These are phyloP conservation scores for Spodoptera picta DNA, from an alignment of 2,888 invertebrate species.

Conservation along the genomic window DNA sequence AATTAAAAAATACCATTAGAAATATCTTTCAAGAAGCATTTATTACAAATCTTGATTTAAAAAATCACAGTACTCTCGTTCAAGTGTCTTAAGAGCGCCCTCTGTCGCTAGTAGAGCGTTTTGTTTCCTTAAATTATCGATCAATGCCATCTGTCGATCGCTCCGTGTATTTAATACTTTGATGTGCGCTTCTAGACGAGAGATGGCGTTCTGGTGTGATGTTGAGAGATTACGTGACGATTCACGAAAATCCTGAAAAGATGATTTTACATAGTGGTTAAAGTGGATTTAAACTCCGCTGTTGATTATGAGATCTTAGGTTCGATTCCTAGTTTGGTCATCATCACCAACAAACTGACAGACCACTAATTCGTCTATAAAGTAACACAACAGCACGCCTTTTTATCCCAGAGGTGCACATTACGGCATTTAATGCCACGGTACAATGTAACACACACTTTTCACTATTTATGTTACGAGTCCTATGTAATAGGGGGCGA, in stretches of 20 bases:
- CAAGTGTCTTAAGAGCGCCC: constrained; percentile 68
- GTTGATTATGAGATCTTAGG: too few relatives aligned
- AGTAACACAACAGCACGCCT: too few relatives aligned
- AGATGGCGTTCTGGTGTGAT: constrained; percentile 70
- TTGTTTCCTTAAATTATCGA: constrained; percentile 75
- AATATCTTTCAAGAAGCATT: neutral
- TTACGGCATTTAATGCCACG: too few relatives aligned
- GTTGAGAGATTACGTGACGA: constrained; percentile 70
- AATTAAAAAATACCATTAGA: neutral
- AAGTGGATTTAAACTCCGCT: too few relatives aligned
- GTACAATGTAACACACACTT: too few relatives aligned
- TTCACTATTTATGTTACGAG: too few relatives aligned
- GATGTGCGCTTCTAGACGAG: constrained; percentile 66
- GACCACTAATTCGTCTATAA: too few relatives aligned
- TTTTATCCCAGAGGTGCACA: too few relatives aligned
- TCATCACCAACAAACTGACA: too few relatives aligned
- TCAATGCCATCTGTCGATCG: constrained; percentile 71
- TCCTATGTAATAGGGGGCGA: too few relatives aligned
- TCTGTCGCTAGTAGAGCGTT: constrained; percentile 70
- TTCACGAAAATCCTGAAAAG: constrained; percentile 75
- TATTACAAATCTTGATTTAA: constrained; percentile 68
- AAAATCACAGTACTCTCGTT: constrained; percentile 74
- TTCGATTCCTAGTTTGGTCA: too few relatives aligned
- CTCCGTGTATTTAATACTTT: constrained; percentile 62
- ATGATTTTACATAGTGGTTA: too few relatives aligned